A percentile compares a stretch with the other conserved stretches of the same genome.
Conservation (phyloP, 2,888 invertebrate genomes). For the Philhelius pedissequus region DNA sequence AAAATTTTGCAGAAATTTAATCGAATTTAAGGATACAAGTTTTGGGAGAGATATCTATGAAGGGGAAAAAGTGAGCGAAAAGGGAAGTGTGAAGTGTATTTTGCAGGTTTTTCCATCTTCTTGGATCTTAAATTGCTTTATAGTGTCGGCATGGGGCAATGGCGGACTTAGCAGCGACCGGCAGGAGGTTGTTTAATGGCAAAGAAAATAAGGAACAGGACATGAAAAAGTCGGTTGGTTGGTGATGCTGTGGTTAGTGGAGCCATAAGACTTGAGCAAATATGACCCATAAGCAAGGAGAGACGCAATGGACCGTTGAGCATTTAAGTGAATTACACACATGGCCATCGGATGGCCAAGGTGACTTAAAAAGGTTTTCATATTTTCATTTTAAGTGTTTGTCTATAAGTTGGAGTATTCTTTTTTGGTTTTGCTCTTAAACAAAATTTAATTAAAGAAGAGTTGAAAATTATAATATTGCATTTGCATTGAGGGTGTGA, state of each 20-base stretch:
- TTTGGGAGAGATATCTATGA: background rate
- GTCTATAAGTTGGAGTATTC: background rate
- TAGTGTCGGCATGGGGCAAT: background rate
- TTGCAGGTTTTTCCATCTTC: slow-evolving; percentile 28
- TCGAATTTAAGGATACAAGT: slow-evolving; percentile 54
- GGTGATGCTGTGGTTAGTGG: slow-evolving; percentile 50
- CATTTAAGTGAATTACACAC: slow-evolving; percentile 60
- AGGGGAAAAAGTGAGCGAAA: background rate
- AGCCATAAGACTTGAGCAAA: slow-evolving; percentile 38
- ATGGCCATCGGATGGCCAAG: slow-evolving; percentile 11
- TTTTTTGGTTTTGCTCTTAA: background rate
- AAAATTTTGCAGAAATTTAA: slow-evolving; percentile 56
- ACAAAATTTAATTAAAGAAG: slow-evolving; percentile 15
- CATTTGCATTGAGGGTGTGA: no score
- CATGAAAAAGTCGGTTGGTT: slow-evolving; percentile 58
- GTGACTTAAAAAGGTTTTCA: slow-evolving; percentile 29
- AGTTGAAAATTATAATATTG: background rate
- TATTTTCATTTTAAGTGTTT: slow-evolving; percentile 13
- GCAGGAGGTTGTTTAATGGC: background rate
- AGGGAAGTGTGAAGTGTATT: background rate
- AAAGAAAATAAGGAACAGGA: slow-evolving; percentile 22
- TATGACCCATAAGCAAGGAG: slow-evolving; percentile 46
- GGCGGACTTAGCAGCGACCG: background rate
- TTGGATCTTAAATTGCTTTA: slow-evolving; percentile 47
- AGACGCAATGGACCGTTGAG: slow-evolving; percentile 47